Conservation (phyloP, 1,140 invertebrate species). For the Achatina immaculata region DNA sequence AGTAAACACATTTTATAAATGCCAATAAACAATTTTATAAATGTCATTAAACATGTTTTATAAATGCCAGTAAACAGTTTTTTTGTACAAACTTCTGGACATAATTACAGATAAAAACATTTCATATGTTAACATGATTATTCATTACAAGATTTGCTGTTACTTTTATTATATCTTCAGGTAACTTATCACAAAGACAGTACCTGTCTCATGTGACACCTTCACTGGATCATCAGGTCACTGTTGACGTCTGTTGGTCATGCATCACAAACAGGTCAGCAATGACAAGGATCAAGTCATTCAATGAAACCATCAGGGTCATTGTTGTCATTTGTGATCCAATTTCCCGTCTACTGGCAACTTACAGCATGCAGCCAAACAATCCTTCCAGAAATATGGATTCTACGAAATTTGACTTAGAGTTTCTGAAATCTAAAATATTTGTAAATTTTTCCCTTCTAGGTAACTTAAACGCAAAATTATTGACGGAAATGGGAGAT, state of each 20-base stretch:
- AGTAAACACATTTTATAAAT: too few relatives aligned
- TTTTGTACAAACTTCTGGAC: too few relatives aligned
- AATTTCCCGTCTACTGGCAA: conserved; percentile 1
- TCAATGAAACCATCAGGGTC: conserved; percentile 20
- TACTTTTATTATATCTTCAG: conserved; percentile 8
- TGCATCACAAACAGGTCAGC: conserved; percentile 11
- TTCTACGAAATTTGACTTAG: neutral
- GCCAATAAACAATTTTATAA: too few relatives aligned
- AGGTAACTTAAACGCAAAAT: neutral
- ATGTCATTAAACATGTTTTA: too few relatives aligned
- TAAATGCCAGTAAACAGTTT: too few relatives aligned
- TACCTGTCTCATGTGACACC: conserved; percentile 25
- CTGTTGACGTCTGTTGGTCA: conserved; percentile 17
- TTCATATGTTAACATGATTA: too few relatives aligned
- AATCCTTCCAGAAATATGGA: too few relatives aligned
- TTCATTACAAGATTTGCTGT: neutral
- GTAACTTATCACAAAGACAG: neutral
- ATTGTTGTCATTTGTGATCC: conserved; percentile 24
- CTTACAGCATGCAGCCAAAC: neutral
- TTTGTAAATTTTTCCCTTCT: neutral
- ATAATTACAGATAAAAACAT: too few relatives aligned
- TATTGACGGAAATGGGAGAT: conserved; percentile 1
- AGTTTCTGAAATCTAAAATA: neutral
- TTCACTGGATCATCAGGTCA: conserved; percentile 17
- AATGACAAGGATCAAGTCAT: neutral